Percentiles rank a stretch among this genome's conserved stretches.
phyloP scores from a whole-genome alignment of 2,888 invertebrate genomes.

The Eupsilia transversa region DNA sequence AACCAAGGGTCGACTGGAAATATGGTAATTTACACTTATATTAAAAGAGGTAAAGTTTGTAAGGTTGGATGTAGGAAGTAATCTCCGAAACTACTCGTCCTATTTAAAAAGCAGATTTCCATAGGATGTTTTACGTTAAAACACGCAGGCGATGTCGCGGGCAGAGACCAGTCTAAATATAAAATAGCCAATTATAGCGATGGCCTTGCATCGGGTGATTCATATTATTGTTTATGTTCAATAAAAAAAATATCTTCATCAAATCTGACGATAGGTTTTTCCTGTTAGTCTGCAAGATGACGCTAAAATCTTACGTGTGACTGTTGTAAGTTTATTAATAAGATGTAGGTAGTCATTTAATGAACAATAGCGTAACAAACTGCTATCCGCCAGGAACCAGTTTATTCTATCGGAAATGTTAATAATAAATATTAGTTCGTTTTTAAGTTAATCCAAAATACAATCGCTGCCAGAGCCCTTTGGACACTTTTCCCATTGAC shows the following conservation, averaged over 20 bases:
- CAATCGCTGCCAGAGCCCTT: too few relatives aligned
- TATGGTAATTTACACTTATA: not conserved
- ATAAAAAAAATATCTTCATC: conserved; percentile 39
- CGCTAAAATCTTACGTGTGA: not conserved
- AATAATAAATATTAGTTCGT: not conserved
- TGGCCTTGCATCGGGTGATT: conserved; percentile 37
- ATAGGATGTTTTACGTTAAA: not conserved
- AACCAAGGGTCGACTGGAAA: not conserved
- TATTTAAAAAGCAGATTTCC: not conserved
- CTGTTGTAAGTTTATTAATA: not conserved
- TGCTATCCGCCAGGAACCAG: not conserved
- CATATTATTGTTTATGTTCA: conserved; percentile 11
- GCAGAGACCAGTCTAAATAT: conserved; percentile 17
- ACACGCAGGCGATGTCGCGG: not conserved
- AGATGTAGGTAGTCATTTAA: not conserved
- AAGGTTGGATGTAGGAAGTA: too few relatives aligned
- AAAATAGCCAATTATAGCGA: not conserved
- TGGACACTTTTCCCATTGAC: too few relatives aligned
- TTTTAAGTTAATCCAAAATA: not conserved
- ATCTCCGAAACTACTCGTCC: not conserved
- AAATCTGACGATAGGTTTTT: conserved; percentile 41
- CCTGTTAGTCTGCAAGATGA: conserved; percentile 30
- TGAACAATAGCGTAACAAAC: conserved; percentile 8
- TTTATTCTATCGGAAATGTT: not conserved
- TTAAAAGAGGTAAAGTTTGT: not conserved